Conservation (phyloP, 2,797 vertebrate genomes). For the Bryconaethiops microstoma region DNA sequence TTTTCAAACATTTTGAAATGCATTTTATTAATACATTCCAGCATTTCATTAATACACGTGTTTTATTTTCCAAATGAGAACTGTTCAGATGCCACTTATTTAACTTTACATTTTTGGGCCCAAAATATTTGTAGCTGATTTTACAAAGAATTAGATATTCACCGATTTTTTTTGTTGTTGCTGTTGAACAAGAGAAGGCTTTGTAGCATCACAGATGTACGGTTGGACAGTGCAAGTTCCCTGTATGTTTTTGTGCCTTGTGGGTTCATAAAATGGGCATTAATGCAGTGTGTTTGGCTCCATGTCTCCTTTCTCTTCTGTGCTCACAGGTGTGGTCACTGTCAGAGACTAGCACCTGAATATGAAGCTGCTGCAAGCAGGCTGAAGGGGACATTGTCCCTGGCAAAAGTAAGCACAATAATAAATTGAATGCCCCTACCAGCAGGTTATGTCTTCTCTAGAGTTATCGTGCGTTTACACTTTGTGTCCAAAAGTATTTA, state of each 20-base stretch:
- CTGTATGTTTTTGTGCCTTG: no score
- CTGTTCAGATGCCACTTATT: background rate
- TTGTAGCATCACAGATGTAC: no score
- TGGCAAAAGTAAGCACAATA: conserved; percentile 61
- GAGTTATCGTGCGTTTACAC: background rate
- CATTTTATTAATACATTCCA: no score
- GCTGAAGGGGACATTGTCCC: conserved; percentile 58
- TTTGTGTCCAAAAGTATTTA: background rate
- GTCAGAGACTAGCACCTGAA: conserved; percentile 65
- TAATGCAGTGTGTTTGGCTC: background rate
- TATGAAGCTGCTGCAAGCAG: conserved; percentile 66
- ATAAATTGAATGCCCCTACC: background rate
- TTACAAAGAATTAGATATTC: no score
- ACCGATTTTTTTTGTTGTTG: no score
- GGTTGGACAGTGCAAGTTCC: background rate
- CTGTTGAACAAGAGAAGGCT: background rate
- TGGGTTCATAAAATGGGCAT: background rate
- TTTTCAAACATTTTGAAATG: no score
- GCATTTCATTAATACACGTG: no score
- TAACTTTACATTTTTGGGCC: background rate
- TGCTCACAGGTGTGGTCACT: conserved; percentile 66
- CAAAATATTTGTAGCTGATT: no score
- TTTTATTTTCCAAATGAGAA: no score
- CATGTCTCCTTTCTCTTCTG: background rate
- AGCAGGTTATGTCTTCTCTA: no score